These are phyloP conservation scores for Fulmarus glacialis DNA, from an alignment of 2,113 vertebrate species.

Conservation along the genomic window DNA sequence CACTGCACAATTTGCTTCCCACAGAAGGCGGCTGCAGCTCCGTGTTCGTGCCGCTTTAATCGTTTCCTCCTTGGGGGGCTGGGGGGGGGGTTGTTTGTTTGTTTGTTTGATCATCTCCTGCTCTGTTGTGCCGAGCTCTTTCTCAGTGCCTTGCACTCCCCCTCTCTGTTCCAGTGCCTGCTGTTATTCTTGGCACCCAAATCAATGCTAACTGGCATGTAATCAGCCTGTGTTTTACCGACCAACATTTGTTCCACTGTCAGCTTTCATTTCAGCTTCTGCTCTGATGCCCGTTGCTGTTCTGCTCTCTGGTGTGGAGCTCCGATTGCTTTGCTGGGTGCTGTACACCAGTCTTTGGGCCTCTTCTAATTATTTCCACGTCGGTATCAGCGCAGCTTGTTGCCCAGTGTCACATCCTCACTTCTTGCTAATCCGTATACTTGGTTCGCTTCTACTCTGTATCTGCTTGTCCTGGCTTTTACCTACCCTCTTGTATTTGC, in stretches of 20 bases:
- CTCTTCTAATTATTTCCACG: background rate
- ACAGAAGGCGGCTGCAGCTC: background rate
- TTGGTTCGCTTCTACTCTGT: background rate
- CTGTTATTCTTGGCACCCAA: conserved; percentile 23
- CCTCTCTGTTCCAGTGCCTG: conserved; percentile 5
- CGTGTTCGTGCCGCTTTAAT: background rate
- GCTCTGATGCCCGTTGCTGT: background rate
- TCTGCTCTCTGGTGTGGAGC: background rate
- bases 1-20: background rate
- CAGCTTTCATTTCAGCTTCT: conserved; percentile 49
- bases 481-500: background rate
- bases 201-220: conserved; percentile 11
- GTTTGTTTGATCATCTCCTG: conserved; percentile 29
- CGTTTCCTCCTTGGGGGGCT: background rate
- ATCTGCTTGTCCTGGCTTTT: background rate
- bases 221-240: conserved; percentile 32
- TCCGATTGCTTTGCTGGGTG: background rate
- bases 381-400: background rate
- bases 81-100: background rate
- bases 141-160: background rate
- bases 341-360: background rate
- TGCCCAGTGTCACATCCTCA: background rate
- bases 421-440: background rate
- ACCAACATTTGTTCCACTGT: conserved; percentile 17
- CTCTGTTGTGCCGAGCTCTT: background rate